These are phyloP conservation scores for Chloroceryle aenea DNA, from an alignment of 2,113 vertebrate species.

Conservation along the genomic window DNA sequence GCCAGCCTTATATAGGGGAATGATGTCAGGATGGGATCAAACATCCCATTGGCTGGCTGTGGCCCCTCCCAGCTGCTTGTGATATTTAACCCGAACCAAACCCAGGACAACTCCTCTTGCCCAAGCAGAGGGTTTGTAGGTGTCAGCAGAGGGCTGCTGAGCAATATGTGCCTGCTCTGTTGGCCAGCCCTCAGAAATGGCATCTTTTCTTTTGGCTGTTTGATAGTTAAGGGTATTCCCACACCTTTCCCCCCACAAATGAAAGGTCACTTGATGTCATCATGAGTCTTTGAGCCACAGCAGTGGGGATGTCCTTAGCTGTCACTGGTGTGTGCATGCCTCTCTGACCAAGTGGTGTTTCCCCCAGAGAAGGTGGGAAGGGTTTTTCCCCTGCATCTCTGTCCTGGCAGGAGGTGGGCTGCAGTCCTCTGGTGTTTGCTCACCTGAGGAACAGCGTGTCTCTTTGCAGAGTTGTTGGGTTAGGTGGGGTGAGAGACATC, in stretches of 20 bases:
- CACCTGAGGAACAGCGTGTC: not conserved
- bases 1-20: too few species aligned
- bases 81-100: too few species aligned
- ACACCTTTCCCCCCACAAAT: not conserved
- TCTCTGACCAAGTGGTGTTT: rapidly evolving
- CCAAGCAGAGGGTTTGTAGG: rapidly evolving
- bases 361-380: not conserved
- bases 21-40: too few species aligned
- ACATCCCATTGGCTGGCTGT: too few species aligned
- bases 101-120: too few species aligned
- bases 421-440: not conserved
- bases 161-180: not conserved
- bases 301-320: not conserved
- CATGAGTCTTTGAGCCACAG: rapidly evolving
- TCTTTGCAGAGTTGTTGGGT: not conserved
- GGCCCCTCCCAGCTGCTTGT: too few species aligned
- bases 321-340: rapidly evolving
- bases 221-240: not conserved
- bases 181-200: not conserved
- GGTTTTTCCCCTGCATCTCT: not conserved
- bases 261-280: not conserved
- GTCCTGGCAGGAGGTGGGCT: not conserved
- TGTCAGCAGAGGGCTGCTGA: not conserved
- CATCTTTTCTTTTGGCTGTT: rapidly evolving
- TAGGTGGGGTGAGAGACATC: not conserved